These are phyloP conservation scores for Solenopsis fugax DNA, from an alignment of 1,140 invertebrate species.

Conservation along the genomic window DNA sequence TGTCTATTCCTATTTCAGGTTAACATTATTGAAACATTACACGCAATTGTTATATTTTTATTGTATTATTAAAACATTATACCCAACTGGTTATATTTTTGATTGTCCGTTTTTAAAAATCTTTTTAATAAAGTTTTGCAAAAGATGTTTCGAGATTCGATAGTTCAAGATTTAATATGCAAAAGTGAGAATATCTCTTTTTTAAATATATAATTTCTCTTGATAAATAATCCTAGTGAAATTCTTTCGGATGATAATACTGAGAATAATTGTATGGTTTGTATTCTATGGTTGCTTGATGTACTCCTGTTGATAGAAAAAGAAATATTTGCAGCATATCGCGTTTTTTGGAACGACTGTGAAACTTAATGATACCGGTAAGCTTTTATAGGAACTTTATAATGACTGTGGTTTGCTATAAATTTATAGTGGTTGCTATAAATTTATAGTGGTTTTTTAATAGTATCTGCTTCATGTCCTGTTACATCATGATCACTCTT, in stretches of 20 bases:
- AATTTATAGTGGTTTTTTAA: slow-evolving; percentile 6
- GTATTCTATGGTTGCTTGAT: slow-evolving; percentile 5
- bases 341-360: neutral
- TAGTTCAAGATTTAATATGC: neutral
- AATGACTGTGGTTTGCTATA: slow-evolving; percentile 1
- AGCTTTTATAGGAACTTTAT: slow-evolving; percentile 4
- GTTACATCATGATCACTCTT: slow-evolving; percentile 29
- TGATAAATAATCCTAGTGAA: neutral
- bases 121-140: too few relatives aligned
- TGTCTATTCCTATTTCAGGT: neutral
- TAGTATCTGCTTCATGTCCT: neutral
- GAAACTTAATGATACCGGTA: neutral
- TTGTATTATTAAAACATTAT: neutral
- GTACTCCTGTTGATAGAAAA: neutral
- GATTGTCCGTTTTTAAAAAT: neutral
- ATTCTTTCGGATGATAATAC: neutral
- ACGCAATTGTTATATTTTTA: neutral
- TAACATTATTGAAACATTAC: neutral
- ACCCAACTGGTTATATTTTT: neutral
- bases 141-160: too few relatives aligned
- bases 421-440: neutral
- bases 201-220: neutral
- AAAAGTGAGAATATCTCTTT: neutral
- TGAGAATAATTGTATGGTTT: slow-evolving; percentile 19
- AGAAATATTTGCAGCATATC: neutral